A percentile compares a stretch with the other conserved stretches of the same genome.
phyloP scores from a whole-genome alignment of 30 jellyfish, hydroid and myxozoan genomes.

The Hydractinia symbiolongicarpus region DNA sequence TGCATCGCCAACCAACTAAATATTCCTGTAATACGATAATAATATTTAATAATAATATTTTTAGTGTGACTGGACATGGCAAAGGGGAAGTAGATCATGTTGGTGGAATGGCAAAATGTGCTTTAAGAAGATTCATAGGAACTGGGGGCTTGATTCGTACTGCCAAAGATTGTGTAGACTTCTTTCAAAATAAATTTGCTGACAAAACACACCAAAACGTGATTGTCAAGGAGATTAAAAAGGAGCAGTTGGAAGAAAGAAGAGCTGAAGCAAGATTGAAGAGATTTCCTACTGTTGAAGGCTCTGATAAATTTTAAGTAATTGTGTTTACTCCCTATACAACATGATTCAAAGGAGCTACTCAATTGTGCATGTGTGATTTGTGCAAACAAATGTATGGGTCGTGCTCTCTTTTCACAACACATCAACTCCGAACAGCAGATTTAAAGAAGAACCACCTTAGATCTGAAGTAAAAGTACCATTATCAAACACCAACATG shows the following conservation, averaged over 20 bases:
- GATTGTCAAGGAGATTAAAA: neutral
- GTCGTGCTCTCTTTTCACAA: neutral
- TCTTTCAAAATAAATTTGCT: neutral
- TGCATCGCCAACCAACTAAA: constrained; percentile 16
- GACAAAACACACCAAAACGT: neutral
- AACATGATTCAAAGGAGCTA: neutral
- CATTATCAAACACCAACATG: too few species aligned
- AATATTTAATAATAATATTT: too few species aligned
- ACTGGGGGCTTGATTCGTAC: neutral
- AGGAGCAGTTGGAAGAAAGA: neutral
- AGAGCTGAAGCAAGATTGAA: neutral
- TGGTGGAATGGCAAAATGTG: neutral
- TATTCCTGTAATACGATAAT: neutral
- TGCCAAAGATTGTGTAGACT: neutral
- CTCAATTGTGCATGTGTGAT: neutral
- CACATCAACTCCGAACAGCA: neutral
- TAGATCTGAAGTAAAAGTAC: too few species aligned
- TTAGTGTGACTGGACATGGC: neutral
- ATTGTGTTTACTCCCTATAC: neutral
- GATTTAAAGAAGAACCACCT: neutral
- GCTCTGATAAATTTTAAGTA: neutral
- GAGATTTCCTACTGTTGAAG: neutral
- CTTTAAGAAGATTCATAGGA: neutral
- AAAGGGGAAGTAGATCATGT: constrained; percentile 1
- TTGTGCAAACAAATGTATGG: neutral